Base-by-base conservation (phyloP, 2,113 vertebrate species). In the Hoplias malabaricus region DNA sequence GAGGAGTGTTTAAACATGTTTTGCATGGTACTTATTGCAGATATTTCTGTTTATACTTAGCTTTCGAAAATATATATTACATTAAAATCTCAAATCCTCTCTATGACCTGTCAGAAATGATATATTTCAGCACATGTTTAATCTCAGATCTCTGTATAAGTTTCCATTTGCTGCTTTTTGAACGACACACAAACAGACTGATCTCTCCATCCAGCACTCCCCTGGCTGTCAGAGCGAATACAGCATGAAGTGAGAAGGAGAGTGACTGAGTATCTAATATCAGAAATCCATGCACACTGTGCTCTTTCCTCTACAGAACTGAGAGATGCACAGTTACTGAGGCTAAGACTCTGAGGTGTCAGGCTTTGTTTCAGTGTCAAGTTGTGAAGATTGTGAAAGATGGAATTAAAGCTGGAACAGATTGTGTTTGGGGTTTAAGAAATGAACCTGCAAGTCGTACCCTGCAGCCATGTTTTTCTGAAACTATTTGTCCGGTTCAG, bases 281-380 rank as follows among this genome's bases (percentile, higher is more conserved):
- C 53, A 25, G 10, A 56, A 23, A 23, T 56, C 19, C 21, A 25
- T 56, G 21, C 53, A 25, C 3, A 25, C 50, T 53, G 19, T n/a
- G 7, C n/a, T n/a, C n/a, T 54, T 2, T 10, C 50, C 50, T 21
- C 23, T n/a, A 53, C 48, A 21, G 8, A 53, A 21, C 48, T n/a
- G n/a, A n/a, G n/a, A n/a, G n/a, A n/a, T n/a, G n/a, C n/a, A n/a
- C n/a, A n/a, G n/a, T n/a, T n/a, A n/a, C 16, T 21, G 48, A 53
- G 12, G 19, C 4, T 23, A 56, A 25, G 6, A 23, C 53, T 56
- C 2, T 2, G 1, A 5, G 8, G 46, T 48, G 48, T 53, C 48
- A 53, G n/a, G 21, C 53, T 9, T 23, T 23, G 23, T 56, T 9
- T 56, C 53, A 56, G 53, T 56, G 72, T 63, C 72, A 74, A n/a